A percentile compares a stretch with the other conserved stretches of the same genome.
Conservation (phyloP, 2,797 vertebrate species). For the Rachycentron canadum region DNA sequence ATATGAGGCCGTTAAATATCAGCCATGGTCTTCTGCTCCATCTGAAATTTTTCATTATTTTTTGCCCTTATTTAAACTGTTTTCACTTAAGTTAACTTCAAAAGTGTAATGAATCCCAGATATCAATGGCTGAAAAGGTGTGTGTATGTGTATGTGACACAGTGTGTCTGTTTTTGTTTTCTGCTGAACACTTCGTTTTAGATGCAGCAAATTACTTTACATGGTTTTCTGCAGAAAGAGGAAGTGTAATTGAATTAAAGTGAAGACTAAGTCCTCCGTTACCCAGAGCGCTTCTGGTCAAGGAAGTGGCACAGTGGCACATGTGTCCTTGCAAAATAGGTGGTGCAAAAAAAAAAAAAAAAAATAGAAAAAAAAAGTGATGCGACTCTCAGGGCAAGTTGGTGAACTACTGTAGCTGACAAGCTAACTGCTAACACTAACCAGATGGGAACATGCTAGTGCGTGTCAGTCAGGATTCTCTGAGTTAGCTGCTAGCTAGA, state of each 20-base stretch:
- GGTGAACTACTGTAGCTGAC: neutral
- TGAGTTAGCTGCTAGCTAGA: too few relatives aligned
- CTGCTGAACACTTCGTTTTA: neutral
- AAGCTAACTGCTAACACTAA: neutral
- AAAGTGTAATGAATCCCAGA: constrained; percentile 32
- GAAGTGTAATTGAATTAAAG: neutral
- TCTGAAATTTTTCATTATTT: constrained; percentile 11
- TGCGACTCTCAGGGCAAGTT: neutral
- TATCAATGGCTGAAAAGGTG: constrained; percentile 4
- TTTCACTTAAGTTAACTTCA: constrained; percentile 26
- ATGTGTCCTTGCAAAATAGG: neutral
- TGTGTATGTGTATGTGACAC: neutral
- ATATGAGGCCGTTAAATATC: constrained; percentile 58
- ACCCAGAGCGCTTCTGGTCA: too few relatives aligned
- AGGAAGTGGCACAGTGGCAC: too few relatives aligned
- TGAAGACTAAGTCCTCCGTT: neutral
- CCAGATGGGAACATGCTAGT: neutral
- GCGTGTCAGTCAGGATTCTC: neutral
- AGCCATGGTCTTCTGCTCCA: constrained; percentile 16
- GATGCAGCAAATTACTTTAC: neutral
- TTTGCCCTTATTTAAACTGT: constrained; percentile 19
- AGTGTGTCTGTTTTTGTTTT: neutral
- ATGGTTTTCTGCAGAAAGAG: neutral
- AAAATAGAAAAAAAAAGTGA: too few relatives aligned
- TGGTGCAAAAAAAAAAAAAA: too few relatives aligned